Evolutionary conservation across 37 sponge, comb jelly and placozoan genomes (phyloP).

Genomic region (Tethya wilhelma): DNA sequence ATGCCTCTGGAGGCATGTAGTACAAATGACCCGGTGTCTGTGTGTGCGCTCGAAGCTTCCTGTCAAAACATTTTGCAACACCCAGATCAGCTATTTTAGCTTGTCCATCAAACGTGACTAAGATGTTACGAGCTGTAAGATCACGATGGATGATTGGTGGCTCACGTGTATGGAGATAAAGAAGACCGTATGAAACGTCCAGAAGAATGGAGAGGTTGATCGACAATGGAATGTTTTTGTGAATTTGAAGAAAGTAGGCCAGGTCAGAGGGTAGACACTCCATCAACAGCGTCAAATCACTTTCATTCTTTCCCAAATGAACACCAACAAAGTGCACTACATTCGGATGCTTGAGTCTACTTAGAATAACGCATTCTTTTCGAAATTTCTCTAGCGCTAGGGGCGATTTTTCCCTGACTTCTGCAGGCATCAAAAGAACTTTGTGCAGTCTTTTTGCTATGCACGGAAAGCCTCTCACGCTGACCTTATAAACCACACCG

Average conservation of each 20-base stretch:
- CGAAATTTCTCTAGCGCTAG: slow-evolving; percentile 3
- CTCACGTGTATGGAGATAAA: slow-evolving; percentile 10
- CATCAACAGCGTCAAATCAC: slow-evolving; percentile 23
- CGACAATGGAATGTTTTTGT: slow-evolving; percentile 8
- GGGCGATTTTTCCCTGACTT: too few species aligned
- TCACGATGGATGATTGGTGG: too few species aligned
- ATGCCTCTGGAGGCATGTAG: slow-evolving; percentile 1
- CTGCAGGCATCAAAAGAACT: too few species aligned
- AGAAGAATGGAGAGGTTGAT: slow-evolving; percentile 27
- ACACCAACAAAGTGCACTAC: slow-evolving; percentile 41
- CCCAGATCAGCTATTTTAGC: too few species aligned
- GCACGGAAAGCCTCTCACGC: too few species aligned
- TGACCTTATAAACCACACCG: too few species aligned
- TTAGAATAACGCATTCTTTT: slow-evolving; percentile 23
- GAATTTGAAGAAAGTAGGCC: not conserved
- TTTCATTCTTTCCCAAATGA: not conserved
- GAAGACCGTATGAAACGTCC: slow-evolving; percentile 22
- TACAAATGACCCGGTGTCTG: not conserved
- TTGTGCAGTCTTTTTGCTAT: too few species aligned
- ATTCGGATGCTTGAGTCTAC: slow-evolving; percentile 24
- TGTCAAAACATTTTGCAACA: too few species aligned
- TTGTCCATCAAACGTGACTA: too few species aligned
- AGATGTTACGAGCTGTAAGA: too few species aligned
- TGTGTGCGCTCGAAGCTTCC: too few species aligned
- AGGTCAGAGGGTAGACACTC: slow-evolving; percentile 2